Evolutionary conservation across 2,113 vertebrate species (phyloP).

Genomic region (Sapajus apella): DNA sequence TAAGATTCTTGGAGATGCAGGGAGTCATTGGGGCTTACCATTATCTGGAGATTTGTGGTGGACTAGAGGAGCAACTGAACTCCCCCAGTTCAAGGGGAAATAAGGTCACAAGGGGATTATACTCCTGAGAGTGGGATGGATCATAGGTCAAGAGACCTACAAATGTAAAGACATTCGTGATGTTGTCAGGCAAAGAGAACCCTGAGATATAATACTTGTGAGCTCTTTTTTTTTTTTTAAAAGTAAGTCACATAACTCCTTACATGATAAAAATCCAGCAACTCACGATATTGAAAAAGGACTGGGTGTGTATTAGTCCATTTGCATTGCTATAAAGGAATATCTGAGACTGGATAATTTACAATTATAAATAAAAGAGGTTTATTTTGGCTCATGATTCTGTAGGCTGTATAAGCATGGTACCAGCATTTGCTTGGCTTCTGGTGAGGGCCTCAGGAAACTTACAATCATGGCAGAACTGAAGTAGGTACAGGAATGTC

Average conservation of each 20-base stretch:
- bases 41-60: background rate
- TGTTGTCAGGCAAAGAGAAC: background rate
- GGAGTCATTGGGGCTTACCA: background rate
- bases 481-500: too few relatives aligned
- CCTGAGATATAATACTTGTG: background rate
- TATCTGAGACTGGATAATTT: too few relatives aligned
- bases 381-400: too few relatives aligned
- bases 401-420: too few relatives aligned
- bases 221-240: background rate
- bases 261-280: conserved; percentile 17
- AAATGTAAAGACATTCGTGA: background rate
- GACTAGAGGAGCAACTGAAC: background rate
- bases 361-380: too few relatives aligned
- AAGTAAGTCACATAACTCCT: background rate
- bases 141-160: background rate
- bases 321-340: too few relatives aligned
- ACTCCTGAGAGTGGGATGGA: background rate
- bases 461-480: too few relatives aligned
- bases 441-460: too few relatives aligned
- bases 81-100: too few relatives aligned
- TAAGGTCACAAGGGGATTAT: background rate
- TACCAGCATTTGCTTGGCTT: too few relatives aligned
- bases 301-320: background rate
- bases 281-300: background rate
- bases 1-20: background rate